phyloP scores from a whole-genome alignment of 2,113 vertebrate species.

The Sylvietta virens region DNA sequence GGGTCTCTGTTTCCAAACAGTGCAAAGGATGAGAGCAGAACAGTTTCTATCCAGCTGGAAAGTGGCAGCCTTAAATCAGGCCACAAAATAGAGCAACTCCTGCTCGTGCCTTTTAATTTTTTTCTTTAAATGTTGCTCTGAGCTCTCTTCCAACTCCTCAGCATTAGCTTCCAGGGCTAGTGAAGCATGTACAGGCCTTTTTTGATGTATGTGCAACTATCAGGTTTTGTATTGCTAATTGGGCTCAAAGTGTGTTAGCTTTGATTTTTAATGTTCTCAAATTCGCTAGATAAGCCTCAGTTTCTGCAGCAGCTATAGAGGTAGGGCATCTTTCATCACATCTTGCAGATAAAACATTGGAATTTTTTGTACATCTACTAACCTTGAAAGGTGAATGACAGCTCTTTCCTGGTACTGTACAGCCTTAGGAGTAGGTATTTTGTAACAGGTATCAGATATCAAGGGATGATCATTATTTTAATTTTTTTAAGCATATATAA shows the following conservation, averaged over 20 bases:
- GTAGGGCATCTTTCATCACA: not conserved
- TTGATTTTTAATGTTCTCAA: conserved; percentile 38
- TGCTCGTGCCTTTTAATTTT: not conserved
- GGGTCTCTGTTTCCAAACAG: conserved; percentile 22
- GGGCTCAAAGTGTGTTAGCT: not conserved
- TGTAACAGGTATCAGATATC: not conserved
- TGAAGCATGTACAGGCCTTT: not conserved
- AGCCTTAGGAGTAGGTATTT: not conserved
- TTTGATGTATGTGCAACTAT: not conserved
- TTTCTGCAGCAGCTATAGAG: not conserved
- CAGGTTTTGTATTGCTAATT: not conserved
- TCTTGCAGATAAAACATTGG: not conserved
- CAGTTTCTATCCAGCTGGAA: conserved; percentile 37
- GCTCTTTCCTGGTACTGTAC: not conserved
- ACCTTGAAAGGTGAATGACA: not conserved
- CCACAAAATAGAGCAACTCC: not conserved
- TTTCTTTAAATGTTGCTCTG: not conserved
- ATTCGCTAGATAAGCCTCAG: not conserved
- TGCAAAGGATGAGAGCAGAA: not conserved
- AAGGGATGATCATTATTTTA: not conserved
- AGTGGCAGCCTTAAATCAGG: conserved; percentile 20
- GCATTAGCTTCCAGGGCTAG: not conserved
- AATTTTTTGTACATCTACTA: not conserved
- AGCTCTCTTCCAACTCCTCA: not conserved
- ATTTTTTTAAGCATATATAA: not conserved